These are phyloP conservation scores for Tragulus kanchil DNA, from an alignment of 2,113 vertebrate genomes.

Conservation along the genomic window DNA sequence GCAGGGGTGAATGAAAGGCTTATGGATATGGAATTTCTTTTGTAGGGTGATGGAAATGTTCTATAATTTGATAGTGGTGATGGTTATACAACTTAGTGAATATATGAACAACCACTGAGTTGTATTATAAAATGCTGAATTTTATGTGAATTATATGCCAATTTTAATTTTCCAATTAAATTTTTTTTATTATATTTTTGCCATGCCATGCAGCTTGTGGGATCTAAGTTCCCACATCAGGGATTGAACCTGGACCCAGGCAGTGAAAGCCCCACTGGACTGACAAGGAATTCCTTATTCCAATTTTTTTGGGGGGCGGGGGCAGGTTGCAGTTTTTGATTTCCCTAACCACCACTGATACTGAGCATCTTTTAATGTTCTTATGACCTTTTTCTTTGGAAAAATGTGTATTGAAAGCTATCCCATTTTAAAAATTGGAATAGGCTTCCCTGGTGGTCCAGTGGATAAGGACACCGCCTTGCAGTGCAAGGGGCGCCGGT, in stretches of 20 bases:
- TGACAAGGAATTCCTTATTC: not conserved
- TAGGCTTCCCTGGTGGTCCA: no score
- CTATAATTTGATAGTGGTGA: conserved; percentile 30
- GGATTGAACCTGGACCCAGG: not conserved
- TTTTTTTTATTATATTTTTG: not conserved
- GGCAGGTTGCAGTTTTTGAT: no score
- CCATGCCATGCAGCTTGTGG: not conserved
- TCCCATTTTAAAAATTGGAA: no score
- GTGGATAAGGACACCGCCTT: no score
- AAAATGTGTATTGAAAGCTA: no score
- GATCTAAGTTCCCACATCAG: not conserved
- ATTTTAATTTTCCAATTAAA: not conserved
- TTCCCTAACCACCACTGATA: no score
- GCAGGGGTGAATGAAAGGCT: not conserved
- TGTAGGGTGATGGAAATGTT: conserved; percentile 17
- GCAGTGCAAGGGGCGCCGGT: no score
- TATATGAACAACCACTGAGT: conserved; percentile 3
- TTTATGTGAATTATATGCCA: not conserved
- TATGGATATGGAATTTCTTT: conserved; percentile 12
- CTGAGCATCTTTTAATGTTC: no score
- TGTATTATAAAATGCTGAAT: not conserved
- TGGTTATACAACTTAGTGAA: conserved; percentile 11
- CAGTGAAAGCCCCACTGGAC: not conserved
- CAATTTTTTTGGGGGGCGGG: not conserved
- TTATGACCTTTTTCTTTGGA: no score